Evolutionary conservation across 2,113 vertebrate species (phyloP), one percentile per base, ranked within the genome.

Genomic region (Tragulus kanchil): DNA sequence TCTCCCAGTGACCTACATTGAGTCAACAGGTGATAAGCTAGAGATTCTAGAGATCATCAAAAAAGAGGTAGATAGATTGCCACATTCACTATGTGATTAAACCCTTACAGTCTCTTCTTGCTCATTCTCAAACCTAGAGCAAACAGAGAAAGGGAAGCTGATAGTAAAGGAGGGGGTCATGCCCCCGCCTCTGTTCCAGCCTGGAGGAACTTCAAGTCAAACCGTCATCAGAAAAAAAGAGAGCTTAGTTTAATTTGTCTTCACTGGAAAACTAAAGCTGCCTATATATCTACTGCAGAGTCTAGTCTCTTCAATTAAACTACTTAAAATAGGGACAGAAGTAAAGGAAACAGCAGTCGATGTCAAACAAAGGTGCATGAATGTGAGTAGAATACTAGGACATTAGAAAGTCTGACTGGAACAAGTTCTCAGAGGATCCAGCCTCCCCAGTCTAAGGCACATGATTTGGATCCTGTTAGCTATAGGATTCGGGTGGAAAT

Each of bases 1-100:
- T 36, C 1, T 25, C 52, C 21, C 10, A 7, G 4, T 59, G 9
- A 17, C 42, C 8, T 7, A 13, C 13, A 3, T 0, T 14, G 28
- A 52, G 8, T n/a, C 48, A 26, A 17, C 2, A 19, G 19, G 14
- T 19, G 48, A 26, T 19, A 25, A 65, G 17, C 3, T 3, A 25
- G 5, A 42, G 3, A 19, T 5, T 21, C 6, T 19, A 5, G 31
- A 83, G 21, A 7, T 81, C 9, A 71, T 14, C 0, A 25, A 7
- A 16, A 65, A 36, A 36, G 6, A 54, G 19, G 8, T 3, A 42
- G 42, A 62, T 0, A 6, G 3, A 25, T 67, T 26, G 4, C 10
- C 23, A 21, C 28, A 26, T 11, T 12, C 3, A 48, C 12, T 21
- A 17, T 17, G 14, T 58, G 21, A 52, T 0, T n/a, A 28, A 58